Conservation (phyloP, 2,888 invertebrate genomes). For the Cosmia pyralina region DNA sequence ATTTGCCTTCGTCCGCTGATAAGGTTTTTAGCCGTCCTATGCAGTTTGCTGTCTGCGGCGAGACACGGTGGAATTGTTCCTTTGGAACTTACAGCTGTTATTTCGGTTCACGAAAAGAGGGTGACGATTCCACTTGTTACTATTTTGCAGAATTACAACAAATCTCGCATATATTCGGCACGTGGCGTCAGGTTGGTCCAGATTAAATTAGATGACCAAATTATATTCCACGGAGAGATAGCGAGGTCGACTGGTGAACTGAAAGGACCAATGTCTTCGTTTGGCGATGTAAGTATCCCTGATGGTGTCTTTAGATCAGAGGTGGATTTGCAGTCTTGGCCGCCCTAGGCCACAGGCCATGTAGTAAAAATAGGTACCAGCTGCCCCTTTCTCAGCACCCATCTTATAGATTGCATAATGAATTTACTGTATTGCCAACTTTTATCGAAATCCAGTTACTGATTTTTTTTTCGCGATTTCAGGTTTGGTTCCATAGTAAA, state of each 20-base stretch:
- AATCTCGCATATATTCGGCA: conserved; percentile 95
- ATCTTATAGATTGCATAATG: too few species aligned
- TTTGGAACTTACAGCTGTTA: neutral
- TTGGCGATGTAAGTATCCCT: conserved; percentile 91
- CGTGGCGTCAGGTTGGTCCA: conserved; percentile 93
- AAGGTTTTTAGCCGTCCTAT: neutral
- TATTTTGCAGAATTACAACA: conserved; percentile 94
- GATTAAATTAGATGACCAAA: conserved; percentile 92
- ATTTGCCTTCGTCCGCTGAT: neutral
- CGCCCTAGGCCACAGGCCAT: too few species aligned
- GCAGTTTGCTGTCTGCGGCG: neutral
- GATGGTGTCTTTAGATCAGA: neutral
- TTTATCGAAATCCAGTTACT: too few species aligned
- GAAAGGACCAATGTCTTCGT: conserved; percentile 92
- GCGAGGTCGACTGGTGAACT: conserved; percentile 94
- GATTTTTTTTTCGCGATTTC: too few species aligned
- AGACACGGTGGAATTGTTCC: neutral
- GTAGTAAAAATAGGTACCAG: too few species aligned
- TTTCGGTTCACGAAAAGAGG: neutral
- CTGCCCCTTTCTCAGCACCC: too few species aligned
- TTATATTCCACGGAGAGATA: conserved; percentile 95
- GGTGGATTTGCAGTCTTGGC: too few species aligned
- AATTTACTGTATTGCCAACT: too few species aligned
- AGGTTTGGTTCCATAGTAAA: too few species aligned
- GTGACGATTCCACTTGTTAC: neutral